Evolutionary conservation across 1,140 invertebrate genomes (phyloP), one percentile per base, ranked within the genome.

Genomic region (Oryzaephilus surinamensis): DNA sequence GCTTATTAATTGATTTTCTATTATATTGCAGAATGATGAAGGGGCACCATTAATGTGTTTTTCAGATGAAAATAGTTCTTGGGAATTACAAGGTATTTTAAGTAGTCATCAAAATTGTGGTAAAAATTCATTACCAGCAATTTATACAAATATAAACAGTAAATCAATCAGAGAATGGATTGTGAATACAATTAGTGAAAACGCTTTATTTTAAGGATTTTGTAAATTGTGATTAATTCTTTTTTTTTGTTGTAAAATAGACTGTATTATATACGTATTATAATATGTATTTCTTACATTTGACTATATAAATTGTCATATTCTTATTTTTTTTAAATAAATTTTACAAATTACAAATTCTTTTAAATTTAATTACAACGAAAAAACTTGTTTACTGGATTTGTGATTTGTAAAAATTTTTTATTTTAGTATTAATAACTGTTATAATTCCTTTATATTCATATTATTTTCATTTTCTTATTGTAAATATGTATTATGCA

Each of bases 1-100:
- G 16, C 2, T 33, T 21, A 18, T 20, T 2, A 18, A 16, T 19
- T 4, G 19, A 15, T 14, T 18, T 32, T 28, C 49, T 48, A 46
- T 48, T 41, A 16, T 45, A 39, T 66, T 69, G 42, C 43, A 79
- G 76, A 76, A 76, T 48, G 74, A 77, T 50, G 72, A 75, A 60
- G 76, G 76, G 27, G 71, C 73, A 6, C 74, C 76, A 11, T 48
- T 78, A 21, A 76, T 78, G 69, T 79, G 77, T 45, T 62, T 69
- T 43, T 71, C 58, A 19, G 70, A 74, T 30, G 59, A 58, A 7
- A 46, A 49, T 1, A 65, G 62, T 20, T 58, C 59, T 35, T 77
- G 74, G 74, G 71, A 74, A 57, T 63, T 76, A 21, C 72, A 75
- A 40, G 74, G 75, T 17, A 57, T 75, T 41, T 59, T 77, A 19